Evolutionary conservation across 2,113 vertebrate genomes (phyloP).

Genomic region (Mellivora capensis): DNA sequence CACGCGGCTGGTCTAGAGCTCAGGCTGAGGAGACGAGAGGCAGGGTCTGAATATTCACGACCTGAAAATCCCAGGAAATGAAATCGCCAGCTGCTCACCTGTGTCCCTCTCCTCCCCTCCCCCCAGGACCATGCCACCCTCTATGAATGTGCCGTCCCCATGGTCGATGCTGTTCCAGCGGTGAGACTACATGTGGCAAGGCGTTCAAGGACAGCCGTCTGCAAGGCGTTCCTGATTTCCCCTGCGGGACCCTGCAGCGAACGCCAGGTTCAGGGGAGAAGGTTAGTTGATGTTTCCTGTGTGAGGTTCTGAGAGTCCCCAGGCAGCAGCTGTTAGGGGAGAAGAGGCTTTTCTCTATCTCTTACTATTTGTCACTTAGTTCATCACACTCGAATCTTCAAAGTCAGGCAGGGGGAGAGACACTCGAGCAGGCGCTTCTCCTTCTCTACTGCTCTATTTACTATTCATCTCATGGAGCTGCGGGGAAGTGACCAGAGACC

Average conservation of each 20-base stretch:
- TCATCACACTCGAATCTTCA: neutral
- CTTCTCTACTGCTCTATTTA: neutral
- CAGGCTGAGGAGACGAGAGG: too few species aligned
- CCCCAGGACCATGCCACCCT: accelerated
- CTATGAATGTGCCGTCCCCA: accelerated
- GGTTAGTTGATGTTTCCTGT: neutral
- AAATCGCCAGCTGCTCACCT: neutral
- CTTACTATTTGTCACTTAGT: neutral
- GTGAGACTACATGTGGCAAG: accelerated
- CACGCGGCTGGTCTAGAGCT: neutral
- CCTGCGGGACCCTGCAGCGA: accelerated
- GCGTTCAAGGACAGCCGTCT: neutral
- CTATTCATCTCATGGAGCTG: accelerated
- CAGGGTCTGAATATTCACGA: neutral
- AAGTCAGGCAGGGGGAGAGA: neutral
- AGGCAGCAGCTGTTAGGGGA: neutral
- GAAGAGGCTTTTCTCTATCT: neutral
- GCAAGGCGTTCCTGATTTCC: too few species aligned
- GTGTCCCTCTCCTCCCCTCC: accelerated
- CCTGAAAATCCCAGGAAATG: neutral
- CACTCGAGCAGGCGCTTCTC: accelerated
- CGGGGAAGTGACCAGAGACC: neutral
- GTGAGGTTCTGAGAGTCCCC: neutral
- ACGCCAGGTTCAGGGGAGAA: accelerated
- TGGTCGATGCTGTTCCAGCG: accelerated